Base-by-base conservation (phyloP, 2,888 invertebrate genomes). In the Chaetoderma sp. region DNA sequence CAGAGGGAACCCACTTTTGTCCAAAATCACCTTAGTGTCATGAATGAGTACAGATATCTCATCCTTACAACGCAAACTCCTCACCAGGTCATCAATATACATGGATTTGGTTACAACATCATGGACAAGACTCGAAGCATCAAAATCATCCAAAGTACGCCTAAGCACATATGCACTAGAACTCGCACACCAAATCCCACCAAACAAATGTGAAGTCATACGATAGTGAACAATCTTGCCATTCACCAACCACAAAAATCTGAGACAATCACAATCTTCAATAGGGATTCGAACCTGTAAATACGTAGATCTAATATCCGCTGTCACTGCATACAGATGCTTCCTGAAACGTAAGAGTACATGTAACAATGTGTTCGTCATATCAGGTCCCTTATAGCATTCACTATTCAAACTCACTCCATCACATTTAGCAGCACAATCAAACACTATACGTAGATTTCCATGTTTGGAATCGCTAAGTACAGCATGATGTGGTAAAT, bases 201-300 rank as follows among this genome's bases (percentile, higher is more conserved):
- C 63, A 33, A 61, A 59, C 45, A 61, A 18, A 21, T 54, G 57
- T 2, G 23, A 16, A 1, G 32, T 23, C 45, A 60, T 59, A 21
- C 49, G 4, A 18, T 54, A 57, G 8, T 16, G 6, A 4, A 23
- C 23, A 25, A 57, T 44, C 6, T 42, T 32, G 10, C 39, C 61
- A 28, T 55, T 44, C 8, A n/a, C n/a, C 61, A 44, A 63, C 63
- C 62, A 60, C 18, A 62, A 32, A 28, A 62, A 62, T 42, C 55
- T 4, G 10, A 62, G 45, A 4, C 44, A 27, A 6, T 63, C 62
- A n/a, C n/a, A 6, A 8, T 47, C 49, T 27, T 47, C 39, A 25
- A 42, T 54, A 13, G 21, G 16, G 1, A 61, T 56, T 36, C 23
- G 13, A 13, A 61, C 61, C 42, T 61, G 62, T 36, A 57, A 25